A percentile compares a stretch with the other conserved stretches of the same genome.
phyloP scores from a whole-genome alignment of 2,797 vertebrate species.

The Enteromius trimaculatus region DNA sequence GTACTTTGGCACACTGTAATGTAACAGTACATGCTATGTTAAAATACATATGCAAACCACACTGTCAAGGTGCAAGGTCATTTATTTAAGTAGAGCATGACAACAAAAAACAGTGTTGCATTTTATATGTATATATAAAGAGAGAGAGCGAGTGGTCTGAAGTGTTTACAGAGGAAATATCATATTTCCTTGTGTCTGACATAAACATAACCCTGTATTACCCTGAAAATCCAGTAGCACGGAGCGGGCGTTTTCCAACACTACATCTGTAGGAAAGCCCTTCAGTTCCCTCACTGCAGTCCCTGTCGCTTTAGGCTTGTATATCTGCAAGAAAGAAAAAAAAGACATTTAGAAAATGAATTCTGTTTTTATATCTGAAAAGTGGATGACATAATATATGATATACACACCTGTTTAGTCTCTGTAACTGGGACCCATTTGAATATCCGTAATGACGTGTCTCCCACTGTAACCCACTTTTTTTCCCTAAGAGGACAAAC shows the following conservation, averaged over 20 bases:
- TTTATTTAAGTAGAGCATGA: background rate
- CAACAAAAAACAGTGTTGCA: background rate
- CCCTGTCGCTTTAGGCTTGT: conserved; percentile 87
- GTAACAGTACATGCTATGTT: background rate
- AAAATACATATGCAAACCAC: background rate
- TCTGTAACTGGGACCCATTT: conserved; percentile 98
- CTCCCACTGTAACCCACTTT: conserved; percentile 98
- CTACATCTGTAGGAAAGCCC: conserved; percentile 83
- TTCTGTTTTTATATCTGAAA: background rate
- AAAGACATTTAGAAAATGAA: background rate
- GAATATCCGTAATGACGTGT: conserved; percentile 96
- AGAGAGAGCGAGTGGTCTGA: background rate
- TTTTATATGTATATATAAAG: background rate
- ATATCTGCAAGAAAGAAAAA: conserved; percentile 79
- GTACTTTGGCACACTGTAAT: background rate
- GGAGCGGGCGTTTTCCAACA: conserved; percentile 86
- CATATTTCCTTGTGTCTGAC: background rate
- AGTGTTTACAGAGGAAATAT: conserved; percentile 30
- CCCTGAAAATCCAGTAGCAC: conserved; percentile 95
- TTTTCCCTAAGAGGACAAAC: conserved; percentile 86
- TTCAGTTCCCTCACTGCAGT: conserved; percentile 84
- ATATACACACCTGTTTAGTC: conserved; percentile 87
- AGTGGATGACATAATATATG: conserved; percentile 3
- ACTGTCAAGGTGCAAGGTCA: conserved; percentile 12
- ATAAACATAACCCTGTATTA: conserved; percentile 67